Evolutionary conservation across 2,113 vertebrate species (phyloP).

Genomic region (Brachyhypopomus occidentalis): DNA sequence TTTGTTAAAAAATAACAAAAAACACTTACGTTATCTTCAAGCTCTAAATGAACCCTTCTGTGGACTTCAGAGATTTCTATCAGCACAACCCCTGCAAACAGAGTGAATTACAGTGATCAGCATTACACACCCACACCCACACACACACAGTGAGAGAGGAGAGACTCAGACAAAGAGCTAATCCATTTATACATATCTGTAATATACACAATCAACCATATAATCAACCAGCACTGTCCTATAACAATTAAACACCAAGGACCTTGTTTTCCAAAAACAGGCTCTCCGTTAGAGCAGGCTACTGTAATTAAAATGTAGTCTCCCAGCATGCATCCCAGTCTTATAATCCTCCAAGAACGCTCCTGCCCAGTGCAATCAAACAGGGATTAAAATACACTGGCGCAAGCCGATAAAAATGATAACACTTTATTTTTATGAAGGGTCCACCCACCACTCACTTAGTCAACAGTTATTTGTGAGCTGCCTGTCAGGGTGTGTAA

Average conservation of each 20-base stretch:
- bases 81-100: slow-evolving; percentile 83
- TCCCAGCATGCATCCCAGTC: slow-evolving; percentile 45
- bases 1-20: not conserved
- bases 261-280: slow-evolving; percentile 46
- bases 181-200: slow-evolving; percentile 28
- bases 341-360: slow-evolving; percentile 34
- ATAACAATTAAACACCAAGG: slow-evolving; percentile 28
- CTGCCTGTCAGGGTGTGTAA: slow-evolving; percentile 35
- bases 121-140: not conserved
- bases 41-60: slow-evolving; percentile 86
- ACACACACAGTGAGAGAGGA: slow-evolving; percentile 12
- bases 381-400: slow-evolving; percentile 54
- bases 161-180: not conserved
- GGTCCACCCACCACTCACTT: slow-evolving; percentile 3
- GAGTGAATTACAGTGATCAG: slow-evolving; percentile 43
- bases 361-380: slow-evolving; percentile 60
- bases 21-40: slow-evolving; percentile 90
- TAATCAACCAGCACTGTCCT: slow-evolving; percentile 33
- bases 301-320: slow-evolving; percentile 61
- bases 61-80: slow-evolving; percentile 91
- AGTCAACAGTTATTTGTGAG: slow-evolving; percentile 40
- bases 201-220: slow-evolving; percentile 37
- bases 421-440: slow-evolving; percentile 31
- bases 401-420: slow-evolving; percentile 19
- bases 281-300: slow-evolving; percentile 31